Percentiles rank a stretch among this genome's conserved stretches.
Conservation (phyloP, 35 echinoderm and acorn worm genomes). For the Stichopus chloronotus region DNA sequence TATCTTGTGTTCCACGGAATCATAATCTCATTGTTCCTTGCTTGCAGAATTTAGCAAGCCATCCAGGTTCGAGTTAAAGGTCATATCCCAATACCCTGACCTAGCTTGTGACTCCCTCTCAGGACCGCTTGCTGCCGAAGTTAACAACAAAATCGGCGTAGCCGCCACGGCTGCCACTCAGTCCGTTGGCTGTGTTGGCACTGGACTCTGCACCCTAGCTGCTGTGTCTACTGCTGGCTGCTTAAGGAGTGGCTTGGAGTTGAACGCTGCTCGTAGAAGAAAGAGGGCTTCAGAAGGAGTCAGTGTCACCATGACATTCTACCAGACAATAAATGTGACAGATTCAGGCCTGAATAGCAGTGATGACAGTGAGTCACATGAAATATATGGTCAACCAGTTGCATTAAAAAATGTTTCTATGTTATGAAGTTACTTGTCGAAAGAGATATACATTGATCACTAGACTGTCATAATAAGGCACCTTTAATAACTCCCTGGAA, state of each 20-base stretch:
- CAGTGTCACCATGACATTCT: slow-evolving; percentile 30
- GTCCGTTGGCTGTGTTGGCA: neutral
- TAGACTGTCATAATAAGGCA: too few species aligned
- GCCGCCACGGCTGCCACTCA: neutral
- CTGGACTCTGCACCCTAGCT: neutral
- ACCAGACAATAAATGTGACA: neutral
- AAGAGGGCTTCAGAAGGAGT: neutral
- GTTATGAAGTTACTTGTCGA: too few species aligned
- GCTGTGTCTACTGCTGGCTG: slow-evolving; percentile 3
- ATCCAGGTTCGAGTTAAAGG: slow-evolving; percentile 14
- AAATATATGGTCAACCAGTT: neutral
- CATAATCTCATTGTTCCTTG: neutral
- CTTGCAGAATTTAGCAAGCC: slow-evolving; percentile 5
- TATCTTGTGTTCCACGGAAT: neutral
- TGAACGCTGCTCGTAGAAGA: neutral
- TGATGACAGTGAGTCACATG: slow-evolving; percentile 16
- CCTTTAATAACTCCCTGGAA: too few species aligned
- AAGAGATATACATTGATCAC: too few species aligned
- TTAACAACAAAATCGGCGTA: slow-evolving; percentile 22
- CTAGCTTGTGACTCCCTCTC: neutral
- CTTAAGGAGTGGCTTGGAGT: neutral
- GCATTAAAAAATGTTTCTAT: too few species aligned
- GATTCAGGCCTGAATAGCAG: neutral
- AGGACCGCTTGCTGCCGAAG: neutral
- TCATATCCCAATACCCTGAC: neutral